Evolutionary conservation across 2,888 invertebrate genomes (phyloP).

Genomic region (Sabatieria punctata): DNA sequence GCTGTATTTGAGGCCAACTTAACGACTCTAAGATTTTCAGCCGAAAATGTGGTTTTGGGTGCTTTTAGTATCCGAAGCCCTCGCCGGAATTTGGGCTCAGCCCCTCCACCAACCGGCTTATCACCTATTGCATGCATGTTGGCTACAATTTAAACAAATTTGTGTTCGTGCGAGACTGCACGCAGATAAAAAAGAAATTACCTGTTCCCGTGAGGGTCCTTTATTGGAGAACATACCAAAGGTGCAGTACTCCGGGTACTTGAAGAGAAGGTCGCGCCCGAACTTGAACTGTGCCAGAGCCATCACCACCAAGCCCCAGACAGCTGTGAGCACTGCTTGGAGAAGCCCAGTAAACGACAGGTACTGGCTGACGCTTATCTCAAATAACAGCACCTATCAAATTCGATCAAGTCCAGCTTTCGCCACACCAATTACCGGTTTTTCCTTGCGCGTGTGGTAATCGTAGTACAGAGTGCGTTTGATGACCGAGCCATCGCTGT

Average conservation of each 20-base stretch:
- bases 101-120: too few species aligned
- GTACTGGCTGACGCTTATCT: slow-evolving; percentile 44
- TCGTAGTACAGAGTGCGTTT: slow-evolving; percentile 56
- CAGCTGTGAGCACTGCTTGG: slow-evolving; percentile 37
- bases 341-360: slow-evolving; percentile 43
- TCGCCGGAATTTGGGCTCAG: too few species aligned
- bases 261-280: slow-evolving; percentile 48
- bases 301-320: slow-evolving; percentile 47
- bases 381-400: slow-evolving; percentile 3
- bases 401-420: background rate
- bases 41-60: too few species aligned
- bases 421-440: slow-evolving; percentile 43
- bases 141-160: too few species aligned
- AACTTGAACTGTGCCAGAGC: slow-evolving; percentile 45
- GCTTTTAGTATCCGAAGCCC: too few species aligned
- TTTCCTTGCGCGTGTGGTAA: slow-evolving; percentile 47
- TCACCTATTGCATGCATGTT: too few species aligned
- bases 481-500: slow-evolving; percentile 38
- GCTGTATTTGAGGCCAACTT: too few species aligned
- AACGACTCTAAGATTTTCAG: too few species aligned
- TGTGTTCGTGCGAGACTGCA: too few species aligned
- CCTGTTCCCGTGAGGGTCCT: slow-evolving; percentile 40
- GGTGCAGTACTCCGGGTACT: slow-evolving; percentile 53
- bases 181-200: too few species aligned
- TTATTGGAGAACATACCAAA: slow-evolving; percentile 49